These are phyloP conservation scores for Drosophila pandora DNA, from an alignment of 1,140 invertebrate species.

Conservation along the genomic window DNA sequence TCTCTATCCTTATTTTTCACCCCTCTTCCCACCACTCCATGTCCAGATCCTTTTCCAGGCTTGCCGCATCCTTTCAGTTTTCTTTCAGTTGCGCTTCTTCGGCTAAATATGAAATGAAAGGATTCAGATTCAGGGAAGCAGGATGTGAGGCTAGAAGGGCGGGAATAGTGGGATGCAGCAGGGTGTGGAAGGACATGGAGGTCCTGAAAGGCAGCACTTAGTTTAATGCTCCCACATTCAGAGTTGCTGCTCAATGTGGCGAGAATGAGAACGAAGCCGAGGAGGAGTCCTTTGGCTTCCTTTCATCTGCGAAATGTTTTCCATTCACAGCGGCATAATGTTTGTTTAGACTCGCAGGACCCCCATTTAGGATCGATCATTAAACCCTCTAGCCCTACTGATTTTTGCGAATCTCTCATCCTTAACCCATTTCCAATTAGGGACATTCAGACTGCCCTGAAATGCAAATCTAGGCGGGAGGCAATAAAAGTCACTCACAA, in stretches of 20 bases:
- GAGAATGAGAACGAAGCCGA: slow-evolving; percentile 28
- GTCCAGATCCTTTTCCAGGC: slow-evolving; percentile 8
- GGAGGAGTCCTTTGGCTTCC: not conserved
- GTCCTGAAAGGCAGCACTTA: slow-evolving; percentile 56
- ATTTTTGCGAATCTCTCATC: no score
- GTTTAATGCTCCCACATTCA: slow-evolving; percentile 55
- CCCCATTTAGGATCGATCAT: slow-evolving; percentile 1
- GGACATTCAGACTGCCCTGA: not conserved
- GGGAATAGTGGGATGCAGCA: not conserved
- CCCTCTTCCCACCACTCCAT: not conserved
- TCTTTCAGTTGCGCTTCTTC: slow-evolving; percentile 10
- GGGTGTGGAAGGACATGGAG: not conserved
- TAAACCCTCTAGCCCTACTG: not conserved
- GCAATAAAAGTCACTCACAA: slow-evolving; percentile 53
- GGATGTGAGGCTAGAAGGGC: slow-evolving; percentile 32
- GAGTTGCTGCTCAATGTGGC: slow-evolving; percentile 59
- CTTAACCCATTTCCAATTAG: slow-evolving; percentile 1
- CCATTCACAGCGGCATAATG: not conserved
- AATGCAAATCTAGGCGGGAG: slow-evolving; percentile 40
- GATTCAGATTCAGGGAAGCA: slow-evolving; percentile 60
- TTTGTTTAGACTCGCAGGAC: not conserved
- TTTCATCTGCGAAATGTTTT: not conserved
- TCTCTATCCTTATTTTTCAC: not conserved
- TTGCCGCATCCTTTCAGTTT: slow-evolving; percentile 24
- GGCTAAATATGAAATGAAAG: slow-evolving; percentile 66